Base-by-base conservation (phyloP, 2,888 invertebrate genomes). In the Trisateles emortualis region DNA sequence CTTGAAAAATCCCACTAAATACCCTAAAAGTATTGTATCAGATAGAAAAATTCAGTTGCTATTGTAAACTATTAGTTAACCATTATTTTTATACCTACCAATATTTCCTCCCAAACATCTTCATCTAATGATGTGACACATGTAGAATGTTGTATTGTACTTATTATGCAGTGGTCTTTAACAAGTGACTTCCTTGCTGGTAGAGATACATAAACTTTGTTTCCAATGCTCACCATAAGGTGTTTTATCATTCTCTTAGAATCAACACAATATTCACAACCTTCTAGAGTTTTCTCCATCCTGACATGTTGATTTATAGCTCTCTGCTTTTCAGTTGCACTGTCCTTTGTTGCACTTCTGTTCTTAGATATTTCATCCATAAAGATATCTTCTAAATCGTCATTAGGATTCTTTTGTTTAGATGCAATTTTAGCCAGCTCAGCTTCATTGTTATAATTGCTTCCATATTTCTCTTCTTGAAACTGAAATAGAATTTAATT, bases 41-140 rank as follows among this genome's bases (percentile, higher is more conserved):
- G n/a, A 36, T 36, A 36, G 8, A 16, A 36, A 3, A 16, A 36
- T 16, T 36, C 16, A 16, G 13, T 13, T 8, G 1, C 5, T 26
- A 3, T 26, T 26, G 1, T n/a, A n/a, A n/a, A n/a, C n/a, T n/a
- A n/a, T n/a, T n/a, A n/a, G n/a, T 24, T 24, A 24, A 3, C 8
- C 9, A 33, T 16, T 40, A 11, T 38, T n/a, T 35, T 1, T 13
- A 6, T 14, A 50, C 76, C 79, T 86, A 96, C 96, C 91, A 95
- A 93, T 54, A 99, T 94, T 91, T 99, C 99, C 53, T 94, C 94
- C 97, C 98, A 99, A 40, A 97, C 96, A 90, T 99, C 98, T 93
- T 99, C 99, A 90, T 99, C 99, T 35, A 98, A 80, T 62, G 96
- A 94, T 0, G 98, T 98, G 30, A 95, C 94, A 81, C 97, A 96